A percentile compares a stretch with the other conserved stretches of the same genome.
These are phyloP conservation scores for Mythimna loreyi DNA, from an alignment of 2,888 invertebrate genomes.

Conservation along the genomic window DNA sequence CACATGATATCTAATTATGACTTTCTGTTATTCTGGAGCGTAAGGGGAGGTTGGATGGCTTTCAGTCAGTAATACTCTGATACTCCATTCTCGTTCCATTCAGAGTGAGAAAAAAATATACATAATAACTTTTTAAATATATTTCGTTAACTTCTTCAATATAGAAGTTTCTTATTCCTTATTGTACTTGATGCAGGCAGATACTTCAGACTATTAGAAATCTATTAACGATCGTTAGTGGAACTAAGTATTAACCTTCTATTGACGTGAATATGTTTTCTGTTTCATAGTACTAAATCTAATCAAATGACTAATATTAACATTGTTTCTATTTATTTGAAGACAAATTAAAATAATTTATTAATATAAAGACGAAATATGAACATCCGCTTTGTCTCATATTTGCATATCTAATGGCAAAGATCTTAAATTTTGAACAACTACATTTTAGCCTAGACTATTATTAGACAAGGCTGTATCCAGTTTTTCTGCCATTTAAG, in stretches of 20 bases:
- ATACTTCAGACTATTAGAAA: background rate
- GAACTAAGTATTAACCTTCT: background rate
- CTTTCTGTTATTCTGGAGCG: too few relatives aligned
- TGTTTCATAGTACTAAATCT: background rate
- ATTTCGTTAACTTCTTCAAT: background rate
- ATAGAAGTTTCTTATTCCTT: background rate
- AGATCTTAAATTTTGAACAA: constrained; percentile 29
- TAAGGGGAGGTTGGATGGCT: too few relatives aligned
- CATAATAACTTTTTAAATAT: background rate
- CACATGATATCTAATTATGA: too few relatives aligned
- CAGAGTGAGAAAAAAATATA: too few relatives aligned
- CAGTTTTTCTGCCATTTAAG: constrained; percentile 45
- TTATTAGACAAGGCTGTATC: constrained; percentile 45
- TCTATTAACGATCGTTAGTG: background rate
- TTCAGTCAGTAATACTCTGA: too few relatives aligned
- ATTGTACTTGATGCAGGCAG: background rate
- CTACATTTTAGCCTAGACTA: constrained; percentile 10
- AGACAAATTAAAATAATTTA: constrained; percentile 7
- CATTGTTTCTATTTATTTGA: background rate
- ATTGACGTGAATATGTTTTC: background rate
- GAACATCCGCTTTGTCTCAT: constrained; percentile 42
- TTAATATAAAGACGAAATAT: background rate
- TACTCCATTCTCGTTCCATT: too few relatives aligned
- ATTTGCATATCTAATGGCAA: constrained; percentile 30
- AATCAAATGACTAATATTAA: background rate